Evolutionary conservation across 2,113 vertebrate species (phyloP).

Genomic region (Malurus melanocephalus): DNA sequence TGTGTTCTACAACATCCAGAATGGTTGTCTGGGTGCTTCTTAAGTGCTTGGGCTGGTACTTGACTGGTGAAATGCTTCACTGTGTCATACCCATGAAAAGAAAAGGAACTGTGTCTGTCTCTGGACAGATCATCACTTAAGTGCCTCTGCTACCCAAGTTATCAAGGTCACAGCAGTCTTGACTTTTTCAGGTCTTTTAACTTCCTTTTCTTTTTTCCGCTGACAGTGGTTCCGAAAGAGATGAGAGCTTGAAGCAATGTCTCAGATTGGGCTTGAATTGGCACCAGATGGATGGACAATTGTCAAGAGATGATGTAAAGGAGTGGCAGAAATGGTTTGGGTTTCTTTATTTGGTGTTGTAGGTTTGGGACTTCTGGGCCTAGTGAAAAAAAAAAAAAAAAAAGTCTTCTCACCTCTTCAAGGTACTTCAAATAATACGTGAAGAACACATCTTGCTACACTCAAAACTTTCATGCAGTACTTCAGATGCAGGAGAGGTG

Average conservation of each 20-base stretch:
- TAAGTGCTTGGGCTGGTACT: not conserved
- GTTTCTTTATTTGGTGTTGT: not conserved
- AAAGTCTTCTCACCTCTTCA: not conserved
- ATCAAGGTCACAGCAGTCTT: not conserved
- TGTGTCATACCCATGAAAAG: not conserved
- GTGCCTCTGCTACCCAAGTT: not conserved
- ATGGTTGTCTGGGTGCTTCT: fast-evolving
- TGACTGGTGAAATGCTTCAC: not conserved
- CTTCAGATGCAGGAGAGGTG: not conserved
- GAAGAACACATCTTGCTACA: not conserved
- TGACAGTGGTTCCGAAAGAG: not conserved
- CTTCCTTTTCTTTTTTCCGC: not conserved
- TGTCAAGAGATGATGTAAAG: not conserved
- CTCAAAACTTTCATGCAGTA: not conserved
- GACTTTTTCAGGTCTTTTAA: not conserved
- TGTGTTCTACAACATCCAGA: not conserved
- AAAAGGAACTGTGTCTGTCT: not conserved
- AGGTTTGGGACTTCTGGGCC: not conserved
- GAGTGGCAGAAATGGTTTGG: not conserved
- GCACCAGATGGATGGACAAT: not conserved
- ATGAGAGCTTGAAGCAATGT: not conserved
- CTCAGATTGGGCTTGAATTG: not conserved
- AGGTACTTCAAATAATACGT: not conserved
- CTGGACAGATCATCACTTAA: not conserved
- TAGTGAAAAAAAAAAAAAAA: not conserved